phyloP scores from a whole-genome alignment of 2,113 vertebrate species.

The Nannospalax galili region DNA sequence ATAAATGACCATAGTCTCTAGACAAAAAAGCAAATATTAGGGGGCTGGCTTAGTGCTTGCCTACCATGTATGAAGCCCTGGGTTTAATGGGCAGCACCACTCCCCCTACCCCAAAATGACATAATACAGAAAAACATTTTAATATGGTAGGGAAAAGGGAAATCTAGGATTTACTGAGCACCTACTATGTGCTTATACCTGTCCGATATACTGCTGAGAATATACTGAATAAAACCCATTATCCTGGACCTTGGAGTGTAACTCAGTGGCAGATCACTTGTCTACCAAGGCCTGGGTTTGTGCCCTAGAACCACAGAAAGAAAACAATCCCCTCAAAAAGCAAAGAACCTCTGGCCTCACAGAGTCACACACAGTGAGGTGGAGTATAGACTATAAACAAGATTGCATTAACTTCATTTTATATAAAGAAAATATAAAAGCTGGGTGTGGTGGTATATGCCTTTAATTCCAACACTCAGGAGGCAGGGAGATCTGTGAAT shows the following conservation, averaged over 20 bases:
- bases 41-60: not conserved
- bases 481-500: no score
- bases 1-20: not conserved
- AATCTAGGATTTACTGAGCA: not conserved
- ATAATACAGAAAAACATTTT: conserved; percentile 2
- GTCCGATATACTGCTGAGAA: not conserved
- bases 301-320: not conserved
- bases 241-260: not conserved
- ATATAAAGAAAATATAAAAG: not conserved
- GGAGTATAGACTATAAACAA: not conserved
- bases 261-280: not conserved
- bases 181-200: not conserved
- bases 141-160: not conserved
- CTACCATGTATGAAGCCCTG: not conserved
- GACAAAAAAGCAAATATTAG: not conserved
- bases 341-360: not conserved
- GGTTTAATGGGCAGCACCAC: not conserved
- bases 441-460: no score
- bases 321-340: not conserved
- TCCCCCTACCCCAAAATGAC: not conserved
- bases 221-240: not conserved
- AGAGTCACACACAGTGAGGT: not conserved
- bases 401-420: not conserved
- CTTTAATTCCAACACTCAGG: not conserved
- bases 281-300: not conserved